Base-by-base conservation (phyloP, 64 coral and sea anemone species). In the Acropora tenuis region DNA sequence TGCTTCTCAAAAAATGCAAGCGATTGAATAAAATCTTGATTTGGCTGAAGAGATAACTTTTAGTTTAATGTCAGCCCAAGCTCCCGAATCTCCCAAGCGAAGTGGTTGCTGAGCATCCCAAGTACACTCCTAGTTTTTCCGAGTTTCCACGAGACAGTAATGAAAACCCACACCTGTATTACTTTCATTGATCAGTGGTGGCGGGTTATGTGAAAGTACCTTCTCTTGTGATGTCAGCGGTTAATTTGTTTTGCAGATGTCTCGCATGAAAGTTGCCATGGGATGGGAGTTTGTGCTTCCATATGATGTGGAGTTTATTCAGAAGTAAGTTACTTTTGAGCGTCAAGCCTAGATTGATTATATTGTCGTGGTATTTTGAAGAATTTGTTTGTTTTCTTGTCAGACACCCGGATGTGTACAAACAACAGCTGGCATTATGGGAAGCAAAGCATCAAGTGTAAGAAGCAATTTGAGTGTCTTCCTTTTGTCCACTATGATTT, bases 201-300 rank as follows among this genome's bases (percentile, higher is more conserved):
- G 30, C 30, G 30, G 30, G 52, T 63, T 63, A 63, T 63, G 60
- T 15, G 60, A 63, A 63, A 3, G 16, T 1, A 63, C 11, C 11
- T 63, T 7, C 16, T 3, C 30, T 30, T 13, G 13, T 63, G 11
- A 2, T 18, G 8, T 63, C 10, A 19, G 8, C 18, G 3, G 46
- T 1, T 4, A 12, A 15, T 68, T 46, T 84, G 1, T 47, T 63
- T 42, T 12, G 53, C 42, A 97, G 95, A 97, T 97, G 91, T 89
- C 95, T 53, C 92, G 95, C 16, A 94, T 94, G 95, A 93, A 86
- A 93, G 92, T 97, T 79, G 88, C 92, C 48, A 84, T 94, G 82
- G 95, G 95, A 12, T 97, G 95, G 95, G 95, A 97, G 74, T 97
- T 97, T 88, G 45, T 97, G 43, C 74, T 97, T 12, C 95, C 95